These are phyloP conservation scores for Ailuropoda melanoleuca DNA, from an alignment of 2,113 vertebrate species.

Conservation along the genomic window DNA sequence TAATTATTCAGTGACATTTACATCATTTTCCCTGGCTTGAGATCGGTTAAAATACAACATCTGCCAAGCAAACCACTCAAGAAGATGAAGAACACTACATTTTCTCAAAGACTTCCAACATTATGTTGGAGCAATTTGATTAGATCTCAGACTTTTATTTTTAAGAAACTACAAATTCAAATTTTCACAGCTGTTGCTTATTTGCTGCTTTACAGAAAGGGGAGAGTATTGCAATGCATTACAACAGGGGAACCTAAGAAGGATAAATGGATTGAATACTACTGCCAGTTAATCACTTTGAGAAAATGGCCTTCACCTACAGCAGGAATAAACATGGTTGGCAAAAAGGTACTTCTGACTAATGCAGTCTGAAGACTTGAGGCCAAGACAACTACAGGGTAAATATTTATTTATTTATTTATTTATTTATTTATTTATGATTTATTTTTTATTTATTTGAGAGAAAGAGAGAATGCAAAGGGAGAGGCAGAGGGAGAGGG, in stretches of 20 bases:
- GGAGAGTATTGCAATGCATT: constrained; percentile 19
- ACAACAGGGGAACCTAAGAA: constrained; percentile 43
- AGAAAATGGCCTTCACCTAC: constrained; percentile 64
- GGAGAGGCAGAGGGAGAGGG: not conserved
- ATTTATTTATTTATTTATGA: no score
- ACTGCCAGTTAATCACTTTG: constrained; percentile 69
- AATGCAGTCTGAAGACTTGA: constrained; percentile 49
- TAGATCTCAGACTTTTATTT: constrained; percentile 49
- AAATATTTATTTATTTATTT: constrained; percentile 10
- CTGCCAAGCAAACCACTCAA: constrained; percentile 59
- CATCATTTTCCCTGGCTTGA: constrained; percentile 42
- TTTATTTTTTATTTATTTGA: not conserved
- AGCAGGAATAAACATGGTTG: constrained; percentile 43
- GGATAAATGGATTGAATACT: constrained; percentile 62
- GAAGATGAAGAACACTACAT: constrained; percentile 57
- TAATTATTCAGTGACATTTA: constrained; percentile 61
- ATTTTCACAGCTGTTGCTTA: constrained; percentile 38
- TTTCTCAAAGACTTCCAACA: constrained; percentile 42
- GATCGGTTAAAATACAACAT: constrained; percentile 49
- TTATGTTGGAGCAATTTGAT: constrained; percentile 61
- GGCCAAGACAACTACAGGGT: constrained; percentile 32
- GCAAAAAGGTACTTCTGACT: constrained; percentile 63
- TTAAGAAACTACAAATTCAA: constrained; percentile 52
- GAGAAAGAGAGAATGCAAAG: not conserved
- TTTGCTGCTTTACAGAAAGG: constrained; percentile 38